A percentile compares a stretch with the other conserved stretches of the same genome.
Conservation (phyloP, 2,797 vertebrate genomes). For the Enteromius treurensis region DNA sequence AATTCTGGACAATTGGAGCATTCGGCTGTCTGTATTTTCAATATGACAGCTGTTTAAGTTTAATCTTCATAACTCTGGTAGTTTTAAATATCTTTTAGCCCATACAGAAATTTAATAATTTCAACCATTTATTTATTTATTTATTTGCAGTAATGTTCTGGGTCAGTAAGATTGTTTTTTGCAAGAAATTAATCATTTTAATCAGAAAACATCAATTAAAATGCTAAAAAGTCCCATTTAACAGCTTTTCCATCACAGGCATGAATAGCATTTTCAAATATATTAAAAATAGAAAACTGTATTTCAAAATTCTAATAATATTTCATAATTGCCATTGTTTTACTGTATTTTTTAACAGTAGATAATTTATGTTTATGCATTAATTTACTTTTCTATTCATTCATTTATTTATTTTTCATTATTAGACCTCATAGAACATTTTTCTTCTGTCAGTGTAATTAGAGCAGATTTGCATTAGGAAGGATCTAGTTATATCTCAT, state of each 20-base stretch:
- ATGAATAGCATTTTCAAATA: background rate
- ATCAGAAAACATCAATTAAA: background rate
- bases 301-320: background rate
- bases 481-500: background rate
- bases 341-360: background rate
- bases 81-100: background rate
- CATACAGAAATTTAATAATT: background rate
- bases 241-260: background rate
- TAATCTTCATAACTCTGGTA: background rate
- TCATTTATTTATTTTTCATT: background rate
- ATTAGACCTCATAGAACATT: background rate
- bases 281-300: background rate
- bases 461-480: constrained; percentile 6
- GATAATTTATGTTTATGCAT: background rate
- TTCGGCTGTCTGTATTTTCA: background rate
- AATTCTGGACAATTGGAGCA: background rate
- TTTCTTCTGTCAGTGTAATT: background rate
- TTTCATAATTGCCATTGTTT: background rate
- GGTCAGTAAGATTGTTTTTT: background rate
- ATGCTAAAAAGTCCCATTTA: background rate
- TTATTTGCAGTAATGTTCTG: background rate
- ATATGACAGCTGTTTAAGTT: background rate
- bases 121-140: background rate
- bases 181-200: background rate
- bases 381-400: background rate